Evolutionary conservation across 1,140 invertebrate genomes (phyloP), one percentile per base, ranked within the genome.

Genomic region (Drusus annulatus): DNA sequence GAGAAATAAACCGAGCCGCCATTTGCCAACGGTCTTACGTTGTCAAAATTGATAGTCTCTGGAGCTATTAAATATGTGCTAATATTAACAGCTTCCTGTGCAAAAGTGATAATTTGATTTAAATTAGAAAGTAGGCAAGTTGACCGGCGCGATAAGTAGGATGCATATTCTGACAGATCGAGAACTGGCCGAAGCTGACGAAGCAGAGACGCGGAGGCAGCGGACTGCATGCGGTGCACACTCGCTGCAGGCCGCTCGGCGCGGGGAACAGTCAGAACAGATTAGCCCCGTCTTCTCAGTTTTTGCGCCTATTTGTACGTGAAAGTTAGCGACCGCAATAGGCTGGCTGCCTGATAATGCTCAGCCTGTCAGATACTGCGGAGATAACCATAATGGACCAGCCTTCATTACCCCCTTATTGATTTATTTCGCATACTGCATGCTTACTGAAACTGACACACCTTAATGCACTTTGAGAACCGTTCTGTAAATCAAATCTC

Each of bases 221-320:
- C n/a, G n/a, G n/a, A n/a, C n/a, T n/a, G n/a, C n/a, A n/a, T n/a
- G n/a, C n/a, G n/a, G 36, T 45, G 36, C 36, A 2, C 36, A 28
- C 17, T 10, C 15, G 13, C 21, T 56, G 54, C 19, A 56, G n/a
- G 8, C n/a, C 0, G 54, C 36, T 45, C 36, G 36, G 36, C 13
- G 36, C 36, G 2, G 36, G 56, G 17, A 25, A 65, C n/a, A 65
- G 65, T 23, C 65, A 17, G 65, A 69, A 51, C 31, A 69, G 65
- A 69, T 69, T 69, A 69, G 65, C 45, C 31, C 36, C 36, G 65
- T 69, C 65, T 69, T 69, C 31, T 69, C 36, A 50, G 65, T 69
- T 69, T 69, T 69, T 69, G 65, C 65, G 36, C 65, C 65, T 69
- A 69, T 69, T 69, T 69, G 13, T 3, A 45, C 36, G 36, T 50